Conservation (phyloP, 2,888 invertebrate genomes). For the Drosophila histrio region DNA sequence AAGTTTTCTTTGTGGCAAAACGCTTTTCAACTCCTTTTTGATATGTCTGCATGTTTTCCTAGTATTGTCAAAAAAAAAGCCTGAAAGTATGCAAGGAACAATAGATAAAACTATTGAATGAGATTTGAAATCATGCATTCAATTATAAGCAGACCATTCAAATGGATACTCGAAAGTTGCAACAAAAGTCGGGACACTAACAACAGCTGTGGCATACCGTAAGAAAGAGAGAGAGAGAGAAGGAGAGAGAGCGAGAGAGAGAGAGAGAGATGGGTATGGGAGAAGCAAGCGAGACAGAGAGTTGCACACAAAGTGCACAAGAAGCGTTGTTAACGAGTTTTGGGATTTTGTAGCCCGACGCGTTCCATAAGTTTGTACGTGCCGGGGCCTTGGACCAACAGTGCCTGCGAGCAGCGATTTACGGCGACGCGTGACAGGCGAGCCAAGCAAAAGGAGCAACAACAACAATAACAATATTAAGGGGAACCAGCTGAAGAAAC, state of each 20-base stretch:
- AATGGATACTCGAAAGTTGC: constrained; percentile 8
- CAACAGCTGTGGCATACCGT: background rate
- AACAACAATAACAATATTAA: background rate
- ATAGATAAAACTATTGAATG: constrained; percentile 5
- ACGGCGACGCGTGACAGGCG: constrained; percentile 48
- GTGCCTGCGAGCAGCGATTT: constrained; percentile 42
- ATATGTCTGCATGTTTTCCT: background rate
- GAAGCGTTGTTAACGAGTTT: constrained; percentile 70
- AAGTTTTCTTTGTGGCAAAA: background rate
- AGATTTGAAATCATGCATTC: constrained; percentile 22
- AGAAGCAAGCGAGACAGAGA: background rate
- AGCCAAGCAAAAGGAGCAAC: constrained; percentile 1
- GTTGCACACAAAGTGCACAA: constrained; percentile 40
- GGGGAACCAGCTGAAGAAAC: constrained; percentile 14
- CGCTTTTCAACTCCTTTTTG: background rate
- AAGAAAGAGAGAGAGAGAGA: background rate
- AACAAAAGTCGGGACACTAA: background rate
- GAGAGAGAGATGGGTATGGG: too few species aligned
- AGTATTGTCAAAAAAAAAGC: background rate
- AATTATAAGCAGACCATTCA: constrained; percentile 8
- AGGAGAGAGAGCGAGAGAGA: background rate
- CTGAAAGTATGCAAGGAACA: constrained; percentile 4
- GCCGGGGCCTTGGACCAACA: constrained; percentile 28
- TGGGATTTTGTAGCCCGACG: constrained; percentile 52
- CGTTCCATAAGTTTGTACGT: constrained; percentile 60